A percentile compares a stretch with the other conserved stretches of the same genome.
Conservation (phyloP, 1,140 invertebrate genomes). For the Drosophila carrolli region DNA sequence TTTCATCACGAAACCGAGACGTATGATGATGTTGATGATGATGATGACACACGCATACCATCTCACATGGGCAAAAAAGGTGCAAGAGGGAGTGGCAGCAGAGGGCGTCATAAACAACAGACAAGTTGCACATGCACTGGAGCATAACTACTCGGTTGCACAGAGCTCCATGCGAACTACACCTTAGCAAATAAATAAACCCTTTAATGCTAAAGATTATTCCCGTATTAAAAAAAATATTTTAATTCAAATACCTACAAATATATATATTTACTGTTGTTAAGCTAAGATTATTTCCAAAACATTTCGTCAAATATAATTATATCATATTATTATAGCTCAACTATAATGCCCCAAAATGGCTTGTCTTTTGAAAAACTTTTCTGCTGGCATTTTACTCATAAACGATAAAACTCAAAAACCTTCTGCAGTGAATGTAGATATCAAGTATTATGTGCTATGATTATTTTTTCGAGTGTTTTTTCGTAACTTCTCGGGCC, state of each 20-base stretch:
- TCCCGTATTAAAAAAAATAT: neutral
- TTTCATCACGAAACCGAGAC: conserved; percentile 74
- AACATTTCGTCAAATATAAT: no score
- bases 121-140: conserved; percentile 79
- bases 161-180: conserved; percentile 33
- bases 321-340: no score
- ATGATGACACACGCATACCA: conserved; percentile 41
- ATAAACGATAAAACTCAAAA: neutral
- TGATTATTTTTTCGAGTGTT: conserved; percentile 11
- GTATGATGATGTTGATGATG: conserved; percentile 81
- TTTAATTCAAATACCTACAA: neutral
- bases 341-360: no score
- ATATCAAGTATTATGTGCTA: no score
- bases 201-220: neutral
- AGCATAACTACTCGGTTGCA: conserved; percentile 69
- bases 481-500: conserved; percentile 16
- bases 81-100: conserved; percentile 8
- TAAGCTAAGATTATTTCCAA: no score
- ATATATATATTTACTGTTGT: no score
- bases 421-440: neutral
- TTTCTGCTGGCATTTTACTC: no score
- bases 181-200: neutral
- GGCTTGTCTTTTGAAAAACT: no score
- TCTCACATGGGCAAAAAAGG: conserved; percentile 14
- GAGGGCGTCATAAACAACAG: conserved; percentile 77